phyloP scores from a whole-genome alignment of 2,797 vertebrate species.

The Cyprinodon diabolis region DNA sequence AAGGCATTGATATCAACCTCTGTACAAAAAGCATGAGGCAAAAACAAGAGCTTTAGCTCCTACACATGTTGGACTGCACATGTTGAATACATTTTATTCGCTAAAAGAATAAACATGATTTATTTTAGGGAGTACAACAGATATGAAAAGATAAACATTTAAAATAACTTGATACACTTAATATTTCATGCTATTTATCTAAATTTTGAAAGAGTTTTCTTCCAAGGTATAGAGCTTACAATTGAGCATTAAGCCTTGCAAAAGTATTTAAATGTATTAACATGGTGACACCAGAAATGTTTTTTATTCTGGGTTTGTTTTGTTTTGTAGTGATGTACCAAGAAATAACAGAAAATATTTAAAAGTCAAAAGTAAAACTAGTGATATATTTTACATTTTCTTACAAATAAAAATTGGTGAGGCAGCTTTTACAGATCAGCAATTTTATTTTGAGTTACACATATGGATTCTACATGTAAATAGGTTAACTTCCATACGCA shows the following conservation, averaged over 20 bases:
- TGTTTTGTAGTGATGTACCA: not conserved
- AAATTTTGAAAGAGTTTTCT: not conserved
- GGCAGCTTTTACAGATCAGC: not conserved
- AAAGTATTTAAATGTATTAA: not conserved
- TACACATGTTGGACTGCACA: constrained; percentile 66
- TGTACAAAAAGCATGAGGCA: constrained; percentile 58
- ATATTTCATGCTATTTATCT: not conserved
- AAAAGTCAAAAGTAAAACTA: not conserved
- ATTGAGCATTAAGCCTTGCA: not conserved
- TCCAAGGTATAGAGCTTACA: not conserved
- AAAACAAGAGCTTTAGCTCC: constrained; percentile 58
- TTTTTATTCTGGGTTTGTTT: no score
- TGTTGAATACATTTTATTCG: constrained; percentile 54
- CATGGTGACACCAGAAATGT: not conserved
- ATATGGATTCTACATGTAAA: not conserved
- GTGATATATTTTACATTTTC: not conserved
- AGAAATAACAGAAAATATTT: not conserved
- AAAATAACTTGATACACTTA: no score
- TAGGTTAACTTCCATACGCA: not conserved
- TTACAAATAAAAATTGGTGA: not conserved
- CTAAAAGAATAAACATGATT: constrained; percentile 43
- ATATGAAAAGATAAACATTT: constrained; percentile 26
- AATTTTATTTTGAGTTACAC: not conserved
- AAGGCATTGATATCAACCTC: constrained; percentile 53
- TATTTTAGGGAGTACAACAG: constrained; percentile 27